Evolutionary conservation across 53 echinoderm and acorn worm species (phyloP), one percentile per base, ranked within the genome.

Genomic region (Luidia sarsii): DNA sequence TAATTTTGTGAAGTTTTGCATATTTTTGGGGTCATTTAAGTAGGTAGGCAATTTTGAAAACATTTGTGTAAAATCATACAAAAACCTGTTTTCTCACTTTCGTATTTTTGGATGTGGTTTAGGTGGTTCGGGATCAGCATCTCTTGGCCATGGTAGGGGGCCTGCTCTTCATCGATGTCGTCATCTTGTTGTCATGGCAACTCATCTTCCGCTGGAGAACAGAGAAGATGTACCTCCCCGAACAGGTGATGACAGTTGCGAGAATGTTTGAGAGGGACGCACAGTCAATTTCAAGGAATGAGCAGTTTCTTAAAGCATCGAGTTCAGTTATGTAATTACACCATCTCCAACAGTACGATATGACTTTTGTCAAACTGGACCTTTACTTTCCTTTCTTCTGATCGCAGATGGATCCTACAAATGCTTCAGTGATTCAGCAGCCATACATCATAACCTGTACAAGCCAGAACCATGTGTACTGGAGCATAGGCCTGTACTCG

Each of bases 111-210:
- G 41, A 41, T 11, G 11, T 41, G 18, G 27, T 14, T 2, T 71
- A 94, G 94, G 70, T 89, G 11, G 88, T 94, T n/a, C 75, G 82
- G 35, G 94, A 94, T 38, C 74, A 59, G 13, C 91, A 94, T 43
- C 83, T 94, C 0, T 84, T 88, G 34, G 41, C 89, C 3, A 88
- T 94, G 81, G 85, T 94, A 18, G 64, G 68, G 38, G 65, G 73
- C 23, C 50, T 94, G 3, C 72, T 94, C 7, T 31, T 86, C 0
- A 57, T 91, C 24, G 94, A 94, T 51, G 65, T 91, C 51, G 34
- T 62, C 22, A 79, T 94, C 39, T 54, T 94, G n/a, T 46, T 82
- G 20, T 72, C 80, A 30, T 94, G 94, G 94, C 92, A 92, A 45
- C 83, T 91, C 49, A 61, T 91, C 9, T 85, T 74, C 37, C 89